Percentiles rank a stretch among this genome's conserved stretches.
phyloP scores from a whole-genome alignment of 2,113 vertebrate species.

The Salvelinus namaycush region DNA sequence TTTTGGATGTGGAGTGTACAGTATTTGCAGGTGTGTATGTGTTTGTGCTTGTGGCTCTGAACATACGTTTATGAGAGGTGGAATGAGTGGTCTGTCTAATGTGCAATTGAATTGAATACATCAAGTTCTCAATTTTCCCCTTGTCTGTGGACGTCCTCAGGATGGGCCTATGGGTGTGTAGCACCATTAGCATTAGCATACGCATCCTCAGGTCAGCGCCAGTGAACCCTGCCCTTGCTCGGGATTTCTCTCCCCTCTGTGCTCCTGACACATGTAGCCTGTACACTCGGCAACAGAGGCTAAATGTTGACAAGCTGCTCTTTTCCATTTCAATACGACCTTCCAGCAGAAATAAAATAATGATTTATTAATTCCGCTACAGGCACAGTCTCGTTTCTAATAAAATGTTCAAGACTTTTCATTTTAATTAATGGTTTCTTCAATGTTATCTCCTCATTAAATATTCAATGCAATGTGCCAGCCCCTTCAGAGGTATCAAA shows the following conservation, averaged over 20 bases:
- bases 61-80: no score
- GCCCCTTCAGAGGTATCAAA: constrained; percentile 47
- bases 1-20: no score
- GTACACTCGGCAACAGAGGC: constrained; percentile 42
- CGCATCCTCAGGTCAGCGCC: background rate
- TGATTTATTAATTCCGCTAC: constrained; percentile 68
- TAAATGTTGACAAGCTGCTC: constrained; percentile 39
- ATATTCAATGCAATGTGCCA: constrained; percentile 61
- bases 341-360: constrained; percentile 13
- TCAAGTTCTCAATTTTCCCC: no score
- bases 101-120: no score
- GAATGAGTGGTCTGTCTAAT: no score
- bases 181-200: no score
- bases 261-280: constrained; percentile 40
- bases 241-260: constrained; percentile 6
- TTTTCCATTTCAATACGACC: no score
- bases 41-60: no score
- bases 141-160: no score
- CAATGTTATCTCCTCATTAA: constrained; percentile 69
- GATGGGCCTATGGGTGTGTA: no score
- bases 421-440: constrained; percentile 72
- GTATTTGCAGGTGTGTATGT: no score
- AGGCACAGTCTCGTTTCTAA: constrained; percentile 62
- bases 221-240: background rate
- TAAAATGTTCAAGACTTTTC: constrained; percentile 73